Conservation (phyloP, 1,140 invertebrate species). For the Drosophila auraria region DNA sequence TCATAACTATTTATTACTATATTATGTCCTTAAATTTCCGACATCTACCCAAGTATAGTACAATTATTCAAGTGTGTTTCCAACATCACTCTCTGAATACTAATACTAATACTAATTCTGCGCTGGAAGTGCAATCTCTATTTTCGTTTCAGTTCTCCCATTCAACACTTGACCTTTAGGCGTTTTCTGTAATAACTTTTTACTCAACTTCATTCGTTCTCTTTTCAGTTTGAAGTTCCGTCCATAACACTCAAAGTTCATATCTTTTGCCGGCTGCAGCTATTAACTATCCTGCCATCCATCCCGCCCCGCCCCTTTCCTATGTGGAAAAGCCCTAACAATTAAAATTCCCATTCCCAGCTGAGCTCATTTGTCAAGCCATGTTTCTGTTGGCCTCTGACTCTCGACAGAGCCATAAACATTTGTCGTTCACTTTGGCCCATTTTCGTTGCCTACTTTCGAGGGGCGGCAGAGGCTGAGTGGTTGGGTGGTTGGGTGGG, state of each 20-base stretch:
- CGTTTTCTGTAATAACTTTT: not conserved
- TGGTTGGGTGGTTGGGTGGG: conserved; percentile 1
- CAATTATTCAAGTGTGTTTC: too few relatives aligned
- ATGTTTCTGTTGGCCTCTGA: conserved; percentile 38
- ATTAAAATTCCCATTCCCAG: conserved; percentile 45
- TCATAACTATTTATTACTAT: too few relatives aligned
- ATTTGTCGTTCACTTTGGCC: conserved; percentile 46
- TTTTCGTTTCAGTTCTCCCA: not conserved
- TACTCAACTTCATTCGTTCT: not conserved
- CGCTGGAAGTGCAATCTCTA: not conserved
- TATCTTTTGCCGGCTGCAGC: not conserved
- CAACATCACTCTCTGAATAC: not conserved
- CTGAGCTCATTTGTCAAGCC: conserved; percentile 38
- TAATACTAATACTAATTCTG: too few relatives aligned
- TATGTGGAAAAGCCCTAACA: not conserved
- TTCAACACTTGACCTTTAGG: not conserved
- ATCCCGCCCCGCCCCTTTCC: too few relatives aligned
- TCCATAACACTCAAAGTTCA: conserved; percentile 19
- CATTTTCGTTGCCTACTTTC: conserved; percentile 59
- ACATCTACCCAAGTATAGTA: too few relatives aligned
- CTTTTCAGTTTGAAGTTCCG: conserved; percentile 15
- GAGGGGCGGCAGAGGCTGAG: conserved; percentile 9
- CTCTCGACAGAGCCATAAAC: conserved; percentile 38
- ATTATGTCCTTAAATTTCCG: too few relatives aligned
- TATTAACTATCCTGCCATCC: conserved; percentile 7